A percentile compares a stretch with the other conserved stretches of the same genome.
These are phyloP conservation scores for Crossoptilon crossoptilon DNA, from an alignment of 2,797 vertebrate species.

Conservation along the genomic window DNA sequence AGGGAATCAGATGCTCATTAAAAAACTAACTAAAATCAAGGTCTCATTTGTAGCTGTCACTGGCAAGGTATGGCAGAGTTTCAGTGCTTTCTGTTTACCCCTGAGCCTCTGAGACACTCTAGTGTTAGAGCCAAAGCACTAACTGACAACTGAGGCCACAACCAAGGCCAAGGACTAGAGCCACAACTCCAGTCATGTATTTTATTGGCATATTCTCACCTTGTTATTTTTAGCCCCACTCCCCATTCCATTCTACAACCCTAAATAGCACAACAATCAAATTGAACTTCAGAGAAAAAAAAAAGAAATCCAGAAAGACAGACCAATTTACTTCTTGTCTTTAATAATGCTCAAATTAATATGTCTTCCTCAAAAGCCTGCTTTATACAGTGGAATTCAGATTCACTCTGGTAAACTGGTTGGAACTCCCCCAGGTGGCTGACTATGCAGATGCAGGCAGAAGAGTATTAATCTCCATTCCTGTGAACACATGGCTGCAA, in stretches of 20 bases:
- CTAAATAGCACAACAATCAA: neutral
- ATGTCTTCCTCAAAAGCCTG: neutral
- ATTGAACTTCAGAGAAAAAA: neutral
- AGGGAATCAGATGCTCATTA: neutral
- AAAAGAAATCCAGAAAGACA: neutral
- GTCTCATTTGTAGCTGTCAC: neutral
- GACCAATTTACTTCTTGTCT: neutral
- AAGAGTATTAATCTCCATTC: neutral
- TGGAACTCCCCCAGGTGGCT: conserved; percentile 53
- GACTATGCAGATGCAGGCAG: neutral
- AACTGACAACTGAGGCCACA: neutral
- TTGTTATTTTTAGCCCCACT: neutral
- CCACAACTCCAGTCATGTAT: neutral
- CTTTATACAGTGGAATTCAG: neutral
- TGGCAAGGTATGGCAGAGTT: neutral
- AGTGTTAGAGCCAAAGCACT: neutral
- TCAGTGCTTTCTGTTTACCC: neutral
- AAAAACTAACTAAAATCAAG: neutral
- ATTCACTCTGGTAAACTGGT: neutral
- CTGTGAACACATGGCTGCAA: neutral
- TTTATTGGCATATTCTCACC: neutral
- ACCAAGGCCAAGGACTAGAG: neutral
- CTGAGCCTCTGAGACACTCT: neutral
- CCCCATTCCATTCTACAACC: neutral
- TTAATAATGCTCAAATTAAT: neutral